Conservation (phyloP, 2,888 invertebrate species). For the Ormyrus labotus region DNA sequence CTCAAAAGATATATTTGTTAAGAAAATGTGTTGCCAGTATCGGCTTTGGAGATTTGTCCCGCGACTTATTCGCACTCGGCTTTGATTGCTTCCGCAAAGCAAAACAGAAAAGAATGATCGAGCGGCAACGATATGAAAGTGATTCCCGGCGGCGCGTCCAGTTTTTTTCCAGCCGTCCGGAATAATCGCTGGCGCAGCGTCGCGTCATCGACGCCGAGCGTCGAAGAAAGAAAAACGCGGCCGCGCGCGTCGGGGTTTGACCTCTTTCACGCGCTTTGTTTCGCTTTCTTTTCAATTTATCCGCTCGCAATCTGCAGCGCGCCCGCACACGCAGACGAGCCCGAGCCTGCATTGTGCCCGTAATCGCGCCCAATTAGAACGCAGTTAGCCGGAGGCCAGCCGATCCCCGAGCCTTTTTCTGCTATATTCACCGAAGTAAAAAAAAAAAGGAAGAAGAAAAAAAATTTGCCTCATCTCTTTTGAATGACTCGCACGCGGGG, state of each 20-base stretch:
- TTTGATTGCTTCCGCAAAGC: too few relatives aligned
- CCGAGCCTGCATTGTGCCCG: constrained; percentile 60
- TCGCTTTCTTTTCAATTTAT: constrained; percentile 54
- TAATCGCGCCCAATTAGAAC: constrained; percentile 69
- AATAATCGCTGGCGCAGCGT: neutral
- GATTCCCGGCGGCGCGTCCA: constrained; percentile 1
- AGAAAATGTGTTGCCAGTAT: too few relatives aligned
- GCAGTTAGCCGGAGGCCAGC: constrained; percentile 60
- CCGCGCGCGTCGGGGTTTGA: constrained; percentile 6
- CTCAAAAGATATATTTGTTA: too few relatives aligned
- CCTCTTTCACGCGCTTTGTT: constrained; percentile 43
- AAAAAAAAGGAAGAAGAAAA: too few relatives aligned
- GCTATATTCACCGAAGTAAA: constrained; percentile 18
- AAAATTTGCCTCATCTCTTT: constrained; percentile 32
- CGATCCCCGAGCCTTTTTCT: constrained; percentile 57
- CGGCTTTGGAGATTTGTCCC: too few relatives aligned
- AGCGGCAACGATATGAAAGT: neutral
- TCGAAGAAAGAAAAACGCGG: neutral
- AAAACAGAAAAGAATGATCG: too few relatives aligned
- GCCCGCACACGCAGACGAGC: constrained; percentile 13
- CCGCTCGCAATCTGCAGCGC: constrained; percentile 34
- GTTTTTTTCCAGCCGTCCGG: constrained; percentile 11
- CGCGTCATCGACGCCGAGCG: constrained; percentile 4
- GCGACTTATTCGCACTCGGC: too few relatives aligned
- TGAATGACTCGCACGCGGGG: neutral